Conservation (phyloP, 2,113 vertebrate species). For the Delphinapterus leucas region DNA sequence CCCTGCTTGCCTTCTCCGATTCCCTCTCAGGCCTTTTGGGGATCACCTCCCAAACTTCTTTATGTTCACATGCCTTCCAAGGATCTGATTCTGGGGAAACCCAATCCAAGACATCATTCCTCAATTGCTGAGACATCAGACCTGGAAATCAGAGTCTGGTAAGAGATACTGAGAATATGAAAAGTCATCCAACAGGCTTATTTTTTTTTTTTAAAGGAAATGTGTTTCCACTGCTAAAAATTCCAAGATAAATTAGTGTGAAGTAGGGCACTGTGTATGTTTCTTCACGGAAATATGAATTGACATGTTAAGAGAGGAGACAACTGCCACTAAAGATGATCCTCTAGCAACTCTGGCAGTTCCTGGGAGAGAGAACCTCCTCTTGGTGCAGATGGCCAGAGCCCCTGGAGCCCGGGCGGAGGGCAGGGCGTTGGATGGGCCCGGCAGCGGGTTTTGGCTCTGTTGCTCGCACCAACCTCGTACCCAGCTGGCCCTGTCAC, state of each 20-base stretch:
- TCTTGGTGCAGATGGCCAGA: conserved; percentile 58
- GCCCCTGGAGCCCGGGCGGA: not conserved
- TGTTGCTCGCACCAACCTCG: not conserved
- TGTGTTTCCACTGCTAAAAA: not conserved
- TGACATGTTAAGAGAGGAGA: not conserved
- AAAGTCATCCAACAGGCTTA: not conserved
- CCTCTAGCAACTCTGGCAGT: not conserved
- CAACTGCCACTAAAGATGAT: not conserved
- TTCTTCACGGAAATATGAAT: conserved; percentile 6
- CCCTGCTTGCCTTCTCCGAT: not conserved
- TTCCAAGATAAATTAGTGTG: not conserved
- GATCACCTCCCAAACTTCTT: not conserved
- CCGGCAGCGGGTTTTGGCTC: conserved; percentile 44
- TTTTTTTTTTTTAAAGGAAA: not conserved
- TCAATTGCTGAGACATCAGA: not conserved
- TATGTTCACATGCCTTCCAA: not conserved
- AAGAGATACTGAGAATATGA: not conserved
- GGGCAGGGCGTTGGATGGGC: not conserved
- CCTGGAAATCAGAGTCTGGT: not conserved
- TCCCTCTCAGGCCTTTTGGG: not conserved
- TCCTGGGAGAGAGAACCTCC: not conserved
- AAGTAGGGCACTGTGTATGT: not conserved
- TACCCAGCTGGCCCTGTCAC: conserved; percentile 61
- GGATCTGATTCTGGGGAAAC: not conserved
- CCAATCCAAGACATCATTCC: not conserved